Conservation (phyloP, 2,888 invertebrate genomes). For the Tetheella fluctuosa region DNA sequence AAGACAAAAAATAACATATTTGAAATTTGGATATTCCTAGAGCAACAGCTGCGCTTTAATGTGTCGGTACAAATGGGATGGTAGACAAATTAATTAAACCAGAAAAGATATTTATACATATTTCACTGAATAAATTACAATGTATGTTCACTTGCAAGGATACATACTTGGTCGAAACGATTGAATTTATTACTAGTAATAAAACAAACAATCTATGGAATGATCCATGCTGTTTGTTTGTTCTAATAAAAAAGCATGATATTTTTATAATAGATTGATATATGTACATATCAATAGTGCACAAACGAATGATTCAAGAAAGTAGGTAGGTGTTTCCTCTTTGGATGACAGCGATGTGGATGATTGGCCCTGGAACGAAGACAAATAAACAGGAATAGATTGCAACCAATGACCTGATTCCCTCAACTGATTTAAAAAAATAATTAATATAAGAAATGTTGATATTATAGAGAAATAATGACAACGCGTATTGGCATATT, state of each 20-base stretch:
- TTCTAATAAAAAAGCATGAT: background rate
- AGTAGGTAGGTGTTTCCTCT: too few species aligned
- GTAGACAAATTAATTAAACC: background rate
- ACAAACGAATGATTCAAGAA: too few species aligned
- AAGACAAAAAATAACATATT: conserved; percentile 3
- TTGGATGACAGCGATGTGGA: too few species aligned
- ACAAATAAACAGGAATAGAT: too few species aligned
- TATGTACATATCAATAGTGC: too few species aligned
- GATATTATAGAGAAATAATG: too few species aligned
- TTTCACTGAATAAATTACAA: conserved; percentile 4
- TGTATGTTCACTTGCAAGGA: background rate
- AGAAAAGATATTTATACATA: background rate
- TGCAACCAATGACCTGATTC: too few species aligned
- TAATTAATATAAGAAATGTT: too few species aligned
- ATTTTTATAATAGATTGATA: background rate
- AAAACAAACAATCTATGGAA: background rate
- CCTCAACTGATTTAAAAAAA: too few species aligned
- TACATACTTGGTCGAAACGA: background rate
- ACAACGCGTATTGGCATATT: too few species aligned
- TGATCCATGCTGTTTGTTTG: background rate
- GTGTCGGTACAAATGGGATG: background rate
- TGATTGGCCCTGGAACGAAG: too few species aligned
- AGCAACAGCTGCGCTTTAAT: background rate
- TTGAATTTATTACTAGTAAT: background rate
- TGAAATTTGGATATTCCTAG: background rate